Evolutionary conservation across 1,140 invertebrate genomes (phyloP).

Genomic region (Ceratosolen solmsi): DNA sequence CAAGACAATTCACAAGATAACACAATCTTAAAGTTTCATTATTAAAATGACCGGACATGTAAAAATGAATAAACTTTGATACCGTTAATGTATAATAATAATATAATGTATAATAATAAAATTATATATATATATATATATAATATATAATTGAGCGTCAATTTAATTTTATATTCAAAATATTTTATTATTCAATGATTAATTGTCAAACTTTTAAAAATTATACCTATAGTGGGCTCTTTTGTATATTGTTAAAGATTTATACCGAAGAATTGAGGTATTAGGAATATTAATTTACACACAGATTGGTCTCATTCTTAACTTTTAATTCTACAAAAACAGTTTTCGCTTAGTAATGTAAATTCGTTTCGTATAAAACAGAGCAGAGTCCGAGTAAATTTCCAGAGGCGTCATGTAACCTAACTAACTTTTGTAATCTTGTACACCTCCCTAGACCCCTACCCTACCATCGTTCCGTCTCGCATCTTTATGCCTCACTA

Average conservation of each 20-base stretch:
- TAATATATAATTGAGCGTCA: not conserved
- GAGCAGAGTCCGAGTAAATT: not conserved
- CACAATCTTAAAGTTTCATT: not conserved
- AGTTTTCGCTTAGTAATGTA: not conserved
- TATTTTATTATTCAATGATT: too few species aligned
- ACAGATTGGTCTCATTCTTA: not conserved
- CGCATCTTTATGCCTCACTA: not conserved
- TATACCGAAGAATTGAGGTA: not conserved
- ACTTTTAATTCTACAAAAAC: not conserved
- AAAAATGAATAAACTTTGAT: not conserved
- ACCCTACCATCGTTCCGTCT: not conserved
- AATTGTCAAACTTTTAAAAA: not conserved
- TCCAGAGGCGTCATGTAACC: not conserved
- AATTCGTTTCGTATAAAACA: not conserved
- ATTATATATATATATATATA: too few species aligned
- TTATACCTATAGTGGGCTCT: too few species aligned
- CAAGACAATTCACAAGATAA: slow-evolving; percentile 4
- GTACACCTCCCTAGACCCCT: not conserved
- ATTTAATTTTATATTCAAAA: not conserved
- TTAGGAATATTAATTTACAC: not conserved
- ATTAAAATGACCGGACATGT: not conserved
- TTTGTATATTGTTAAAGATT: not conserved
- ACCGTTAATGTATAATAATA: too few species aligned
- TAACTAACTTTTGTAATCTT: slow-evolving; percentile 22
- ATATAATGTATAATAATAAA: too few species aligned